Evolutionary conservation across 2,888 invertebrate species (phyloP).

Genomic region (Campaea margaritaria): DNA sequence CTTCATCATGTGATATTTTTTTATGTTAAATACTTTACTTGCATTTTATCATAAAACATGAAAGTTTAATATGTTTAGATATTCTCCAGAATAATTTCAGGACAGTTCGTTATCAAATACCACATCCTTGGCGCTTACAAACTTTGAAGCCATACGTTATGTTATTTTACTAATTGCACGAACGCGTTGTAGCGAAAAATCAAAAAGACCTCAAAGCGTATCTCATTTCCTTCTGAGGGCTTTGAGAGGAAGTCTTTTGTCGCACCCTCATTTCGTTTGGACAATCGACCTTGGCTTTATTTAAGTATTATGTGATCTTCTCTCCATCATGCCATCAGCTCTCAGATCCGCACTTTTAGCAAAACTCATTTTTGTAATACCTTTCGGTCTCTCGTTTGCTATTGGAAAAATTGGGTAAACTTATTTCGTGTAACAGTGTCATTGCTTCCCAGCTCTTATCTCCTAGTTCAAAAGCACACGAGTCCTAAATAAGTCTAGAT

Average conservation of each 20-base stretch:
- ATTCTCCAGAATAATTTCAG: neutral
- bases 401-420: too few species aligned
- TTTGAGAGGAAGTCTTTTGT: constrained; percentile 24
- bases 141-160: neutral
- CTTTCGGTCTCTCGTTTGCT: too few species aligned
- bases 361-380: neutral
- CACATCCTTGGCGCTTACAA: neutral
- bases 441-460: too few species aligned
- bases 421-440: too few species aligned
- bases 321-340: neutral
- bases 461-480: too few species aligned
- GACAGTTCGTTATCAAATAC: neutral
- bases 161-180: constrained; percentile 18
- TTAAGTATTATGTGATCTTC: constrained; percentile 16
- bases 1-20: too few species aligned
- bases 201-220: constrained; percentile 26
- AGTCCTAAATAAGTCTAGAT: too few species aligned
- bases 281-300: constrained; percentile 21
- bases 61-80: too few species aligned
- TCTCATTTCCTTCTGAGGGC: constrained; percentile 23
- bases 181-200: constrained; percentile 24
- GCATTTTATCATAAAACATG: too few species aligned
- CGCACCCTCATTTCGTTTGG: constrained; percentile 24
- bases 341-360: neutral
- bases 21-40: too few species aligned